Percentiles rank a stretch among this genome's conserved stretches.
Conservation (phyloP, 2,888 invertebrate species). For the Apodemia mormo region DNA sequence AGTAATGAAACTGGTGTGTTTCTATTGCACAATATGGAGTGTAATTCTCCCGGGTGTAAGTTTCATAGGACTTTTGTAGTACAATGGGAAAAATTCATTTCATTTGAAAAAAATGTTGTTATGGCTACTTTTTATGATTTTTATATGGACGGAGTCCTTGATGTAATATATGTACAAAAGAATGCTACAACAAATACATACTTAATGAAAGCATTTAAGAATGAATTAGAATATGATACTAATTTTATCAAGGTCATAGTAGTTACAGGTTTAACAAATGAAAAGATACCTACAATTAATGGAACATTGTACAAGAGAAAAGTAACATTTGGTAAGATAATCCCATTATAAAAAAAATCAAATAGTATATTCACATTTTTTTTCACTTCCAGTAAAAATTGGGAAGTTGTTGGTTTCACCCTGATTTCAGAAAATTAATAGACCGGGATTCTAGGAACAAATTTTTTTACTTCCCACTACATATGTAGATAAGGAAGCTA, state of each 20-base stretch:
- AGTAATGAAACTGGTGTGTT: slow-evolving; percentile 83
- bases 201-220: slow-evolving; percentile 90
- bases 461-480: too few relatives aligned
- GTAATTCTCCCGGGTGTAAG: slow-evolving; percentile 82
- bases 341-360: neutral
- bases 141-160: slow-evolving; percentile 96
- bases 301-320: slow-evolving; percentile 89
- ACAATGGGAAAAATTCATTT: slow-evolving; percentile 87
- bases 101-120: slow-evolving; percentile 87
- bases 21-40: slow-evolving; percentile 90
- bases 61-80: slow-evolving; percentile 89
- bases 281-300: slow-evolving; percentile 85
- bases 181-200: slow-evolving; percentile 72
- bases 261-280: slow-evolving; percentile 90
- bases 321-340: slow-evolving; percentile 86
- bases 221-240: slow-evolving; percentile 95
- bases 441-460: too few relatives aligned
- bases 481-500: too few relatives aligned
- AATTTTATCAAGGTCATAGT: slow-evolving; percentile 98
- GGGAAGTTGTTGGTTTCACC: too few relatives aligned
- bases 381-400: too few relatives aligned
- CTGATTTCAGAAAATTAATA: too few relatives aligned
- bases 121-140: slow-evolving; percentile 96
- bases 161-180: slow-evolving; percentile 89
- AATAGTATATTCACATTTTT: too few relatives aligned